Conservation (phyloP, 2,113 vertebrate genomes). For the Glaucidium brasilianum region DNA sequence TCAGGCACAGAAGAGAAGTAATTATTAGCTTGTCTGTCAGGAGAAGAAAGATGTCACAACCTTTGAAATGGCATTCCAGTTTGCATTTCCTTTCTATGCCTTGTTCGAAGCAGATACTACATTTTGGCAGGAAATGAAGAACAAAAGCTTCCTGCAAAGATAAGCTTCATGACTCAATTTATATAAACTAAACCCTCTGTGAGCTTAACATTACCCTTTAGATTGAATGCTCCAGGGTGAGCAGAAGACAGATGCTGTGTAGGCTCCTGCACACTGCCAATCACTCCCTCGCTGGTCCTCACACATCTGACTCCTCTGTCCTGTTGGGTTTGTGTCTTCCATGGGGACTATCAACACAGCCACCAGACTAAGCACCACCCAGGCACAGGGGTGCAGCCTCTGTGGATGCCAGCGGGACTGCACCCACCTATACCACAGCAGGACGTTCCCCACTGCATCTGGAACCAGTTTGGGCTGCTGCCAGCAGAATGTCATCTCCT, state of each 20-base stretch:
- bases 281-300: background rate
- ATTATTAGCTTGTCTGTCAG: background rate
- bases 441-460: conserved; percentile 24
- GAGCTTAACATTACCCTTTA: background rate
- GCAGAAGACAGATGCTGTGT: accelerated
- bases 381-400: background rate
- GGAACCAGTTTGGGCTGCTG: conserved; percentile 28
- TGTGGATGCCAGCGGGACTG: background rate
- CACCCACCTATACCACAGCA: background rate
- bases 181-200: background rate
- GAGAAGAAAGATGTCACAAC: background rate
- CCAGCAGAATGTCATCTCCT: background rate
- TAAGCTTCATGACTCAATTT: background rate
- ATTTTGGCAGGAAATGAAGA: conserved; percentile 9
- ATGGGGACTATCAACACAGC: background rate
- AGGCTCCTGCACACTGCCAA: background rate
- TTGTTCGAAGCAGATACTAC: background rate
- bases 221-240: background rate
- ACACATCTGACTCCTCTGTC: background rate
- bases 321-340: background rate
- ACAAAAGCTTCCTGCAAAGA: background rate
- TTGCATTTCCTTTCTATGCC: background rate
- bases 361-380: background rate
- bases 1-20: background rate
- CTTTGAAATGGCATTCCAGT: background rate